Conservation (phyloP, 1,140 invertebrate genomes). For the Andrena cerasifolii region DNA sequence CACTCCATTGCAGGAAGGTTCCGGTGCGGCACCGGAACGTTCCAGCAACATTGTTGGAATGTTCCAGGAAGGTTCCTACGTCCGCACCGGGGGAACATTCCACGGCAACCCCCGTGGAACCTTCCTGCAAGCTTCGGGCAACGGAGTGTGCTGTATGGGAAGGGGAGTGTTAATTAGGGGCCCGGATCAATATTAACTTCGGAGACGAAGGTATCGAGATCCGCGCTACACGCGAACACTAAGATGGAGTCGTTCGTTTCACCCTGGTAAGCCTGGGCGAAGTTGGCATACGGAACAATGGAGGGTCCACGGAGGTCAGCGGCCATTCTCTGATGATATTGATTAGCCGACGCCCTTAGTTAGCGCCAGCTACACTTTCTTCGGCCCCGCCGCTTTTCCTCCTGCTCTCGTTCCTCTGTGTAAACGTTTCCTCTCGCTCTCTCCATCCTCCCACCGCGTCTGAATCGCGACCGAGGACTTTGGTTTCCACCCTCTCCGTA, state of each 20-base stretch:
- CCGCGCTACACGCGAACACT: neutral
- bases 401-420: slow-evolving; percentile 45
- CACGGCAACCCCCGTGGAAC: too few species aligned
- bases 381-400: slow-evolving; percentile 60
- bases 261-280: slow-evolving; percentile 19
- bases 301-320: slow-evolving; percentile 63
- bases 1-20: too few species aligned
- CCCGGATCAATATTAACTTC: too few species aligned
- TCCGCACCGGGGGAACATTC: too few species aligned
- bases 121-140: too few species aligned
- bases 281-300: slow-evolving; percentile 58
- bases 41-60: too few species aligned
- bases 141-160: too few species aligned
- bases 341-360: slow-evolving; percentile 82
- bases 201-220: too few species aligned
- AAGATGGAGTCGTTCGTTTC: slow-evolving; percentile 37
- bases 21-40: too few species aligned
- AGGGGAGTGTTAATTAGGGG: too few species aligned
- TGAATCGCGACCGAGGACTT: slow-evolving; percentile 48
- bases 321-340: slow-evolving; percentile 80
- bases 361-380: slow-evolving; percentile 78
- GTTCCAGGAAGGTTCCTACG: too few species aligned
- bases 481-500: slow-evolving; percentile 56
- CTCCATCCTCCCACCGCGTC: too few species aligned
- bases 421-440: slow-evolving; percentile 52